These are phyloP conservation scores for Dinocampus coccinellae DNA, from an alignment of 2,888 invertebrate genomes.

Conservation along the genomic window DNA sequence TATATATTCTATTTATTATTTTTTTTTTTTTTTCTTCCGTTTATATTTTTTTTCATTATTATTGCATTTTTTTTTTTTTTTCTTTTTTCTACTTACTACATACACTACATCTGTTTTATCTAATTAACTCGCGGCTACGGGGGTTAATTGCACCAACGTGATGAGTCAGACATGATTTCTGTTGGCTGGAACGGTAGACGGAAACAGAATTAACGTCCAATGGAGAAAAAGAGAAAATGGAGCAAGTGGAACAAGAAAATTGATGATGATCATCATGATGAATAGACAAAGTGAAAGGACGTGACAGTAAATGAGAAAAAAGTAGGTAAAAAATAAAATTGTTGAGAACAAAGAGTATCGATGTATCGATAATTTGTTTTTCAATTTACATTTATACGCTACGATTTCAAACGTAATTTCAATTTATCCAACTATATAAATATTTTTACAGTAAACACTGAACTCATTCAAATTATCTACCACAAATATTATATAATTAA, in stretches of 20 bases:
- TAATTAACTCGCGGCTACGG: slow-evolving; percentile 14
- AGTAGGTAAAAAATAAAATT: too few relatives aligned
- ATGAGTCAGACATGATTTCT: slow-evolving; percentile 25
- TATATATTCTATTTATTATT: not conserved
- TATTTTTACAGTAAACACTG: not conserved
- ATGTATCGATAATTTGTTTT: not conserved
- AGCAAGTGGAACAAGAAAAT: not conserved
- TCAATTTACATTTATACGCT: not conserved
- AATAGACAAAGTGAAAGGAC: not conserved
- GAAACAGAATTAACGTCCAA: slow-evolving; percentile 13
- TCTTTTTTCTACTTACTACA: not conserved
- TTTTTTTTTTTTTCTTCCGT: not conserved
- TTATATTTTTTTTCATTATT: not conserved
- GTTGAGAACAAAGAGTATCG: too few relatives aligned
- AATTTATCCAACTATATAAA: not conserved
- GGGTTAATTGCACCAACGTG: slow-evolving; percentile 19
- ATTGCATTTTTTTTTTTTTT: not conserved
- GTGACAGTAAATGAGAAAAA: too few relatives aligned
- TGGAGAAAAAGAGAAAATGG: not conserved
- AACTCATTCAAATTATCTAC: too few relatives aligned
- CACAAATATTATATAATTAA: too few relatives aligned
- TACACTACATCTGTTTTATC: slow-evolving; percentile 6
- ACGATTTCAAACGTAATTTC: not conserved
- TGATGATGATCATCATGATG: not conserved
- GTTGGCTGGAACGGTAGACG: not conserved